Evolutionary conservation across 1,140 invertebrate species (phyloP).

Genomic region (Acromyrmex heyeri): DNA sequence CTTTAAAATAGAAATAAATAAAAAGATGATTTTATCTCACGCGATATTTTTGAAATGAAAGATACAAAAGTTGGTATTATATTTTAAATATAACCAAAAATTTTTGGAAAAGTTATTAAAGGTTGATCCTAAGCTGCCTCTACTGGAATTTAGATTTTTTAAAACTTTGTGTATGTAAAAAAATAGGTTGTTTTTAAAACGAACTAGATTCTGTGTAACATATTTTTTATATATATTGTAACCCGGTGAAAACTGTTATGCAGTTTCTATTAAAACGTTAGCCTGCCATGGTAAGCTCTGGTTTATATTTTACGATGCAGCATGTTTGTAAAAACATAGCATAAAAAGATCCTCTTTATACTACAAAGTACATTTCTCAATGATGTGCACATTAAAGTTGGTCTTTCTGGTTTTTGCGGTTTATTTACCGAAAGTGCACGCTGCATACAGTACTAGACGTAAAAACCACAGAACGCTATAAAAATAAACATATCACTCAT

Average conservation of each 20-base stretch:
- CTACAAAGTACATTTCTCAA: constrained; percentile 40
- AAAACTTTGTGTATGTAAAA: background rate
- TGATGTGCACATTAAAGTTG: constrained; percentile 36
- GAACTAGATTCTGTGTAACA: constrained; percentile 13
- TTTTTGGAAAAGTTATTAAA: background rate
- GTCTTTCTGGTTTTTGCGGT: constrained; percentile 30
- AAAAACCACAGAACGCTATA: constrained; percentile 20
- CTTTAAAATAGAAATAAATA: background rate
- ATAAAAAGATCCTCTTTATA: constrained; percentile 43
- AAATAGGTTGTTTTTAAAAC: background rate
- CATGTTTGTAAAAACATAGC: constrained; percentile 44
- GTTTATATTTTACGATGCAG: constrained; percentile 49
- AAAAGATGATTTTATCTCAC: background rate
- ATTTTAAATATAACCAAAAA: constrained; percentile 1
- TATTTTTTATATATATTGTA: constrained; percentile 37
- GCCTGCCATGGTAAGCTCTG: constrained; percentile 1
- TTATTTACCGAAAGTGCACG: constrained; percentile 27
- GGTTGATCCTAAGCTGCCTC: background rate
- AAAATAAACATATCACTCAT: constrained; percentile 34
- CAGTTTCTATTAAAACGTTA: constrained; percentile 55
- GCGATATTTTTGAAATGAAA: background rate
- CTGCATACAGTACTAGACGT: background rate
- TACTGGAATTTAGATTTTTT: background rate
- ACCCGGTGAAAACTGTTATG: constrained; percentile 21
- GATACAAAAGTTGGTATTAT: background rate